Percentiles rank a stretch among this genome's conserved stretches.
phyloP scores from a whole-genome alignment of 1,140 invertebrate genomes.

The Rhynchophorus ferrugineus region DNA sequence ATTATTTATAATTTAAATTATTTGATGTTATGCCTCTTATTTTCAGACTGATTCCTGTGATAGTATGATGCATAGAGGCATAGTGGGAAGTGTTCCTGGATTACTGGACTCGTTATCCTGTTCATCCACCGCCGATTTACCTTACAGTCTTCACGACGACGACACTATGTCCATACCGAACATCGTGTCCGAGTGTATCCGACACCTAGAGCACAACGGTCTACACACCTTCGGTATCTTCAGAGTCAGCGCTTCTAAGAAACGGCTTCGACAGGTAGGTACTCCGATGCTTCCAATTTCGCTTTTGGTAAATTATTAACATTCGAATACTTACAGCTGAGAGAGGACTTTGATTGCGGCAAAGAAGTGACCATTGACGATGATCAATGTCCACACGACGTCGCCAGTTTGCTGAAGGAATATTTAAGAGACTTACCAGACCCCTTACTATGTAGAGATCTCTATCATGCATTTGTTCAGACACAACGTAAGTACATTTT shows the following conservation, averaged over 20 bases:
- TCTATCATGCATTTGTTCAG: constrained; percentile 82
- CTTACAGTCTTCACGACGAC: constrained; percentile 32
- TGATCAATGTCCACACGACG: constrained; percentile 84
- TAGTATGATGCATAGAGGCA: constrained; percentile 52
- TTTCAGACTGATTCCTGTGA: constrained; percentile 56
- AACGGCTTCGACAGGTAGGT: constrained; percentile 82
- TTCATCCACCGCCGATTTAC: constrained; percentile 33
- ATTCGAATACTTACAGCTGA: constrained; percentile 71
- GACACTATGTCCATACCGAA: constrained; percentile 54
- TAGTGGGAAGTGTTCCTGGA: constrained; percentile 50
- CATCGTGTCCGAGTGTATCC: constrained; percentile 69
- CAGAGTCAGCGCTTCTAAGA: constrained; percentile 83
- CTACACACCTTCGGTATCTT: constrained; percentile 81
- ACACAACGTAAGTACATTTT: constrained; percentile 70
- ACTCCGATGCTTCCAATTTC: too few species aligned
- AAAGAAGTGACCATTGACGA: constrained; percentile 67
- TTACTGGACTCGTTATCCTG: constrained; percentile 43
- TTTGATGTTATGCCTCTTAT: too few species aligned
- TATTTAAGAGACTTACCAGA: constrained; percentile 90
- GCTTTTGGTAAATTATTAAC: too few species aligned
- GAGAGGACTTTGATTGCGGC: constrained; percentile 84
- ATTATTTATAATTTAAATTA: constrained; percentile 8
- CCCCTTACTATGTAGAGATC: constrained; percentile 78
- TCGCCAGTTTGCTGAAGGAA: constrained; percentile 87
- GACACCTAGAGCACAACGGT: constrained; percentile 70